Conservation (phyloP, 2,888 invertebrate genomes). For the Charanyca ferruginea region DNA sequence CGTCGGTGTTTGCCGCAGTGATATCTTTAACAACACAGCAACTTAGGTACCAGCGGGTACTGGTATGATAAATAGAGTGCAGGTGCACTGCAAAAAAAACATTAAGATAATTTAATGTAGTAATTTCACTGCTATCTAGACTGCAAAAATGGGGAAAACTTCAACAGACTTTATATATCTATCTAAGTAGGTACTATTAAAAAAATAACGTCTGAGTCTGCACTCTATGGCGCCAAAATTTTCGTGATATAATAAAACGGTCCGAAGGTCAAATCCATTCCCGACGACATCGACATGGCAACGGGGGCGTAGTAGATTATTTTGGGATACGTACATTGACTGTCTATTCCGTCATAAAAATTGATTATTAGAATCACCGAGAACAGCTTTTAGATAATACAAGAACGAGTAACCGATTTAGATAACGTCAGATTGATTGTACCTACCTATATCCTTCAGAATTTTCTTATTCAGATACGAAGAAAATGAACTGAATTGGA, state of each 20-base stretch:
- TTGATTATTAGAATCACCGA: slow-evolving; percentile 68
- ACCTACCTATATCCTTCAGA: slow-evolving; percentile 52
- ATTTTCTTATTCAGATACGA: slow-evolving; percentile 51
- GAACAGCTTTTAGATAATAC: slow-evolving; percentile 40
- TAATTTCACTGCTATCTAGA: neutral
- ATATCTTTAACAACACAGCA: slow-evolving; percentile 27
- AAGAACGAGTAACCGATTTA: slow-evolving; percentile 45
- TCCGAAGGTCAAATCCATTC: slow-evolving; percentile 64
- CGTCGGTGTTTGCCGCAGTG: slow-evolving; percentile 25
- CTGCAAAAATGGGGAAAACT: slow-evolving; percentile 1
- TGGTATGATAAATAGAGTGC: slow-evolving; percentile 3
- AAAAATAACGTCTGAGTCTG: slow-evolving; percentile 32
- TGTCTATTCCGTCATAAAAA: slow-evolving; percentile 44
- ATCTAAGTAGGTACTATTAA: slow-evolving; percentile 14
- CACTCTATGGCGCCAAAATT: slow-evolving; percentile 32
- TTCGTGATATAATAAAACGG: slow-evolving; percentile 39
- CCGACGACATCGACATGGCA: slow-evolving; percentile 64
- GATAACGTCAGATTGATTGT: slow-evolving; percentile 56
- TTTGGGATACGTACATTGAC: slow-evolving; percentile 43
- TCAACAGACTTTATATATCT: slow-evolving; percentile 15
- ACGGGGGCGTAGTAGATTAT: slow-evolving; percentile 55
- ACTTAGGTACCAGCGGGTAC: neutral
- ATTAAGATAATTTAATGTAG: too few relatives aligned
- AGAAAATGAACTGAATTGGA: slow-evolving; percentile 27
- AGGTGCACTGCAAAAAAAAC: slow-evolving; percentile 20